phyloP scores from a whole-genome alignment of 2,797 vertebrate genomes.

The Clarias fuscus region DNA sequence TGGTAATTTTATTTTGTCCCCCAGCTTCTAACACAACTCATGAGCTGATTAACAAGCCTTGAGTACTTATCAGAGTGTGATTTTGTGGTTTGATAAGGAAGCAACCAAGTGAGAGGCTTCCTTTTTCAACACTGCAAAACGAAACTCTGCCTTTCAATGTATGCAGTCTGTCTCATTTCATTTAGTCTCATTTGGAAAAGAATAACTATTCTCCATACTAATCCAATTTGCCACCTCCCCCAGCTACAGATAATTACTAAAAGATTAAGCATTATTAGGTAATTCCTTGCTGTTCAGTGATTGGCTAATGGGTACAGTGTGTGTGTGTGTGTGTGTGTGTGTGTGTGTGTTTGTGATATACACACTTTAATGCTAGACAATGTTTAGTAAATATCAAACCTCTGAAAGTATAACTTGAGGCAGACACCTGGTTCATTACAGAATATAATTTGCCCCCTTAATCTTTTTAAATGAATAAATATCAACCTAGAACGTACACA shows the following conservation, averaged over 20 bases:
- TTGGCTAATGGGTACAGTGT: background rate
- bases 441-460: conserved; percentile 12
- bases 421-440: conserved; percentile 1
- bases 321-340: background rate
- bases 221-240: conserved; percentile 95
- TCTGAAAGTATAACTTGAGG: background rate
- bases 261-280: conserved; percentile 46
- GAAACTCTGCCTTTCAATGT: background rate
- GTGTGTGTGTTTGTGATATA: background rate
- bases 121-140: background rate
- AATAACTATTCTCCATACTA: conserved; percentile 78
- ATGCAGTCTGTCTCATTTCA: background rate
- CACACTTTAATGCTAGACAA: background rate
- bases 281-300: background rate
- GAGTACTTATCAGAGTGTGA: too few species aligned
- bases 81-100: background rate
- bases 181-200: background rate
- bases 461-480: conserved; percentile 29
- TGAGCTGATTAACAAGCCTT: background rate
- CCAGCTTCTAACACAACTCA: background rate
- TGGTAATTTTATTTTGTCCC: background rate
- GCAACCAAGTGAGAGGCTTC: background rate
- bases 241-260: conserved; percentile 87
- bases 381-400: conserved; percentile 10
- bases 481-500: conserved; percentile 7